These are phyloP conservation scores for Aphelenchoides besseyi DNA, from an alignment of 1,140 invertebrate species.

Conservation along the genomic window DNA sequence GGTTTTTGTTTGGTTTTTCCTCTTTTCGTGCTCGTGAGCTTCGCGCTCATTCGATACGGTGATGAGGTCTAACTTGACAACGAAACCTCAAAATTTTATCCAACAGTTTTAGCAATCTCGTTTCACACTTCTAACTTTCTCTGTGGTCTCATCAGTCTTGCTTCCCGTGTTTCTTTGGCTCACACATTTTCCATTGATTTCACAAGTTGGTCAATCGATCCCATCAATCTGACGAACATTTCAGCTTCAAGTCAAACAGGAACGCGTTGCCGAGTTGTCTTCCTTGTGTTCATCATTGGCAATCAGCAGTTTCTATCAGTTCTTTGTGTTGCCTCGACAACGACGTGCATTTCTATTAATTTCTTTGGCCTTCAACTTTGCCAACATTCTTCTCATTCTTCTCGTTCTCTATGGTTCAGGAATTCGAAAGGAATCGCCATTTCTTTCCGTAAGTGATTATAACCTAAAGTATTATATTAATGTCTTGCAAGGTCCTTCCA, in stretches of 20 bases:
- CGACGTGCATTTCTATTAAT: slow-evolving; percentile 53
- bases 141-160: slow-evolving; percentile 48
- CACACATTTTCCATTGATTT: slow-evolving; percentile 51
- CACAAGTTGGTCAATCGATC: slow-evolving; percentile 41
- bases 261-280: slow-evolving; percentile 41
- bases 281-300: slow-evolving; percentile 41
- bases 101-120: slow-evolving; percentile 38
- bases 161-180: slow-evolving; percentile 55
- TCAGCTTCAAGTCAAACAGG: slow-evolving; percentile 46
- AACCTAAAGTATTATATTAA: background rate
- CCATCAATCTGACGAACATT: no score
- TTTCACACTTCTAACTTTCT: slow-evolving; percentile 49
- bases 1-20: slow-evolving; percentile 47
- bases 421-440: slow-evolving; percentile 39
- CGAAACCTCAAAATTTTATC: slow-evolving; percentile 4
- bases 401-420: slow-evolving; percentile 38
- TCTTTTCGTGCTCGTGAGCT: slow-evolving; percentile 45
- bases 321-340: slow-evolving; percentile 60
- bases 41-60: slow-evolving; percentile 54
- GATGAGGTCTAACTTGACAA: slow-evolving; percentile 33
- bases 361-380: slow-evolving; percentile 51
- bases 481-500: slow-evolving; percentile 37
- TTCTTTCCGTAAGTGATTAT: slow-evolving; percentile 43
- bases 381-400: slow-evolving; percentile 48
- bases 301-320: slow-evolving; percentile 54